A percentile compares a stretch with the other conserved stretches of the same genome.
Conservation (phyloP, 37 sponge, comb jelly and placozoan species). For the Lycopodina hypogea region DNA sequence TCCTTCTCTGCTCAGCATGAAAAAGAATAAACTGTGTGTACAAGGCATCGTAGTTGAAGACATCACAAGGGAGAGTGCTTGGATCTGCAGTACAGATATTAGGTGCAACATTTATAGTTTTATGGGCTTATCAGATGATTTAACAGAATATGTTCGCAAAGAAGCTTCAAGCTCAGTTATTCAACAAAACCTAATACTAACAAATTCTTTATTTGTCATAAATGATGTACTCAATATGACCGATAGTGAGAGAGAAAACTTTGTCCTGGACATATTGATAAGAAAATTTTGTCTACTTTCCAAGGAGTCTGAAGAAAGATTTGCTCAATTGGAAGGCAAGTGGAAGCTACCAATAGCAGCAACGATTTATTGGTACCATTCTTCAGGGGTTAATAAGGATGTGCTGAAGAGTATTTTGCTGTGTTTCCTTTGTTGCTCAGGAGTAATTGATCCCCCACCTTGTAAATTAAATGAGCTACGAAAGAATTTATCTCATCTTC, state of each 20-base stretch:
- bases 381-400: too few species aligned
- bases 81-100: not conserved
- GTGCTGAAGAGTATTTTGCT: too few species aligned
- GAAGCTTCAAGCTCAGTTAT: not conserved
- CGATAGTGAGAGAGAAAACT: too few species aligned
- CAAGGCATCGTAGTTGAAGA: slow-evolving; percentile 1
- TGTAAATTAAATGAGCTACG: too few species aligned
- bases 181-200: not conserved
- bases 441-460: too few species aligned
- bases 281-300: too few species aligned
- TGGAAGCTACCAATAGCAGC: not conserved
- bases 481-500: not conserved
- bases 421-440: too few species aligned
- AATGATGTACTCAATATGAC: too few species aligned
- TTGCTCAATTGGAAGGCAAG: not conserved
- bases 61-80: not conserved
- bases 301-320: not conserved
- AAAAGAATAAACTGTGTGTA: not conserved
- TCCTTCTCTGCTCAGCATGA: not conserved
- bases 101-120: not conserved
- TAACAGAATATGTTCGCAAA: not conserved
- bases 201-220: too few species aligned
- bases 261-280: too few species aligned
- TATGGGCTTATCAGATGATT: not conserved
- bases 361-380: not conserved